Evolutionary conservation across 2,113 vertebrate species (phyloP), one percentile per base, ranked within the genome.

Genomic region (Gopherus evgoodei): DNA sequence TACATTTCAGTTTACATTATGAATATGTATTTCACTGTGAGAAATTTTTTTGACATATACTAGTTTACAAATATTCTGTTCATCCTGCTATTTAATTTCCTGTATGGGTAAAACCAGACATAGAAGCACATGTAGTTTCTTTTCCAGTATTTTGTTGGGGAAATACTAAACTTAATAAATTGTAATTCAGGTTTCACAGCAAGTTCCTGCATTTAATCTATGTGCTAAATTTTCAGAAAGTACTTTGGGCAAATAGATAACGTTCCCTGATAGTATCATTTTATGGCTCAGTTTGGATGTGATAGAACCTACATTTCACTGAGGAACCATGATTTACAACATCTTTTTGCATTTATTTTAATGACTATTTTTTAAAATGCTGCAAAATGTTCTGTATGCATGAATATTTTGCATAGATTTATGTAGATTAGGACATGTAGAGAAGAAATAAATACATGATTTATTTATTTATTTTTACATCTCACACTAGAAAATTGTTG

Each of bases 281-380:
- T 95, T 91, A 94, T 82, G 62, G 17, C 52, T 92, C 53, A 50
- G 27, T 91, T 80, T 86, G 83, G 69, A 86, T 85, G 52, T 49
- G 42, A 53, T 6, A 84, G 50, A 81, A 80, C n/a, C 19, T 52
- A 86, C 5, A 6, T 90, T 96, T 96, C 27, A 49, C 57, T 65
- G 69, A 91, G 13, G 11, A 94, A 59, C 5, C 2, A 24, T 80
- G 44, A 94, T 91, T 93, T 96, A 89, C 27, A 94, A 12, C 7
- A 86, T 88, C 93, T 89, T 89, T 57, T 89, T 94, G 42, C 69
- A 84, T 86, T 94, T 93, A 95, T 95, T 95, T 94, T 88, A 92
- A 80, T 76, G 31, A 22, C 27, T 54, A 3, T 65, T 87, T 76
- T 93, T 94, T 52, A 27, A 96, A 93, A 88, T 84, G 29, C 24